Evolutionary conservation across 2,888 invertebrate species (phyloP).

Genomic region (Pseudanteris insignis): DNA sequence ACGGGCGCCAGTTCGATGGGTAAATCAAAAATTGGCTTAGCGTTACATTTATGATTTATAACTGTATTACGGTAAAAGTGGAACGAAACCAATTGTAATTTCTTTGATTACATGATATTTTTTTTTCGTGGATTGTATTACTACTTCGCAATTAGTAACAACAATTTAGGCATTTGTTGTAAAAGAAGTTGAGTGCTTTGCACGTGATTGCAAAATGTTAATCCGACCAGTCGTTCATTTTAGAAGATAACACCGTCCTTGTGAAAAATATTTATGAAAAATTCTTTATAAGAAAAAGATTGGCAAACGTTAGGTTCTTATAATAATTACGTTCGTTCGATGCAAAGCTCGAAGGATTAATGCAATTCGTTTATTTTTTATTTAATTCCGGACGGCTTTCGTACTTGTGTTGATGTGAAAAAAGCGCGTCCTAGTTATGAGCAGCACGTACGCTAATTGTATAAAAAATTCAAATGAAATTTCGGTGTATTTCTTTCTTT

Average conservation of each 20-base stretch:
- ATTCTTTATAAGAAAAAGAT: conserved; percentile 33
- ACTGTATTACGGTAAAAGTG: no score
- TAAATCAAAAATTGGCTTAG: no score
- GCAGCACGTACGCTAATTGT: conserved; percentile 37
- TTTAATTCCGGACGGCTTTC: conserved; percentile 41
- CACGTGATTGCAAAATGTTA: conserved; percentile 26
- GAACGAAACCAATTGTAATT: no score
- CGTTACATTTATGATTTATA: no score
- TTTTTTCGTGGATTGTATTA: no score
- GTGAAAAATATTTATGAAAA: conserved; percentile 41
- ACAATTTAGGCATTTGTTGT: no score
- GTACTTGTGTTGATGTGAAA: conserved; percentile 33
- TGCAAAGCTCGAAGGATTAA: conserved; percentile 40
- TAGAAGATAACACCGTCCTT: conserved; percentile 33
- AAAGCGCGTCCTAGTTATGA: conserved; percentile 41
- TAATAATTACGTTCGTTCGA: conserved; percentile 40
- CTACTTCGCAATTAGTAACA: no score
- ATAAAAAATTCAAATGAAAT: conserved; percentile 32
- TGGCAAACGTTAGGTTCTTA: conserved; percentile 37
- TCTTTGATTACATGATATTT: no score
- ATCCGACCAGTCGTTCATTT: conserved; percentile 31
- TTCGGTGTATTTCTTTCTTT: neutral
- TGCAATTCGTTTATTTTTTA: conserved; percentile 38
- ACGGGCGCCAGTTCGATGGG: no score
- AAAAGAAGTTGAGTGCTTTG: no score